A percentile compares a stretch with the other conserved stretches of the same genome.
Conservation (phyloP, 2,888 invertebrate genomes). For the Cryptus armator region DNA sequence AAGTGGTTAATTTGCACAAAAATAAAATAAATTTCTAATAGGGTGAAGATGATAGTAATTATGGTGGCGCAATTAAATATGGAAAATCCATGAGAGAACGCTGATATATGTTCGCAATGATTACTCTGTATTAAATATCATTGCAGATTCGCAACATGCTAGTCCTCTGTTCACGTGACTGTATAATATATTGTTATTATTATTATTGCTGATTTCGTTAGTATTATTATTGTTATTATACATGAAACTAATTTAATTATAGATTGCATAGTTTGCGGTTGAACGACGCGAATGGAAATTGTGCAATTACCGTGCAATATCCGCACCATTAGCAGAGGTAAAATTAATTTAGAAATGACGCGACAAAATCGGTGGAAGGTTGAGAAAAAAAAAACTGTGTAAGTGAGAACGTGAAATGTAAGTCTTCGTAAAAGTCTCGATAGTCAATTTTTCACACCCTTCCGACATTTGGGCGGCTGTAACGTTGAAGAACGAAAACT, state of each 20-base stretch:
- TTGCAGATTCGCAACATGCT: background rate
- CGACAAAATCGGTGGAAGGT: background rate
- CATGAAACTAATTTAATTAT: background rate
- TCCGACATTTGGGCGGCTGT: slow-evolving; percentile 1
- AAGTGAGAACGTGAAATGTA: background rate
- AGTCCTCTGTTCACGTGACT: too few relatives aligned
- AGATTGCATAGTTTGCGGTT: background rate
- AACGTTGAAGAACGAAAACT: slow-evolving; percentile 28
- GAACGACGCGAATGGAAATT: background rate
- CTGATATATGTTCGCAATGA: too few relatives aligned
- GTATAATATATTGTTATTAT: background rate
- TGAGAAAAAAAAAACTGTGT: background rate
- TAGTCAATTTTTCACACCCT: slow-evolving; percentile 7
- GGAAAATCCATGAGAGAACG: too few relatives aligned
- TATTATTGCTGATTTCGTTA: background rate
- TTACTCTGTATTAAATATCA: background rate
- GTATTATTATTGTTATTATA: background rate
- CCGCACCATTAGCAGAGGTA: background rate
- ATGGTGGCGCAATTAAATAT: too few relatives aligned
- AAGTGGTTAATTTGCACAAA: background rate
- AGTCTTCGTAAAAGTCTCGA: background rate
- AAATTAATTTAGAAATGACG: background rate
- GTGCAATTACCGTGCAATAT: background rate
- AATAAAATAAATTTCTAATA: too few relatives aligned
- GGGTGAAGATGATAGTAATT: too few relatives aligned